Base-by-base conservation (phyloP, 1,140 invertebrate genomes). In the Papilio helenus region DNA sequence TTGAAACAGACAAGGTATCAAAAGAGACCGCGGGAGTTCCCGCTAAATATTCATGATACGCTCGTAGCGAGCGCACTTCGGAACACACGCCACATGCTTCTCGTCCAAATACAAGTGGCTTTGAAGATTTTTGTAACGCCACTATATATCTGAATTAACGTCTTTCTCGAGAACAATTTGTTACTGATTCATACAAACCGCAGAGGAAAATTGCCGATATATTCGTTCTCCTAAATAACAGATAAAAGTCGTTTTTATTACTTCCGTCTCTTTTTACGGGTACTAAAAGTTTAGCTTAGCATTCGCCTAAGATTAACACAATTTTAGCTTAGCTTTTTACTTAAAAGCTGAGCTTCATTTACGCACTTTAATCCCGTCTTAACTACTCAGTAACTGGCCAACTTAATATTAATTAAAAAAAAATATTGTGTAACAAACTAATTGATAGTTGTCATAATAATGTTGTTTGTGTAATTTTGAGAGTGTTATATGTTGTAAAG, bases 71-170 rank as follows among this genome's bases (percentile, higher is more conserved):
- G 26, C 61, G 61, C 26, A 34, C 26, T 68, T 68, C 26, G 58
- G 61, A 68, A 68, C 61, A 61, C 58, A 68, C 20, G 61, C 61
- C 61, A 68, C 61, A 68, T 68, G 61, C 61, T 34, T 68, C 61
- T 68, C 61, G 61, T 68, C 61, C 26, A 68, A 68, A 68, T 68
- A 68, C 61, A 68, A 68, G 61, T 68, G 61, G 61, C 61, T 68
- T 68, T 68, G 61, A 68, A 68, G 61, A 68, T 68, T 68, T 68
- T 68, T 68, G 23, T 68, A 68, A 68, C 61, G 61, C 61, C 61
- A 68, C 23, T 29, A 29, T 68, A 68, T 68, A 34, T 68, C 61
- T 14, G 10, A 68, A 23, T 68, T 68, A 68, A 68, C 61, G 61
- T 68, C 61, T 68, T 68, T 68, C 61, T 29, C 23, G 14, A 68